phyloP scores from a whole-genome alignment of 2,113 vertebrate genomes.

The Heterochromis multidens region DNA sequence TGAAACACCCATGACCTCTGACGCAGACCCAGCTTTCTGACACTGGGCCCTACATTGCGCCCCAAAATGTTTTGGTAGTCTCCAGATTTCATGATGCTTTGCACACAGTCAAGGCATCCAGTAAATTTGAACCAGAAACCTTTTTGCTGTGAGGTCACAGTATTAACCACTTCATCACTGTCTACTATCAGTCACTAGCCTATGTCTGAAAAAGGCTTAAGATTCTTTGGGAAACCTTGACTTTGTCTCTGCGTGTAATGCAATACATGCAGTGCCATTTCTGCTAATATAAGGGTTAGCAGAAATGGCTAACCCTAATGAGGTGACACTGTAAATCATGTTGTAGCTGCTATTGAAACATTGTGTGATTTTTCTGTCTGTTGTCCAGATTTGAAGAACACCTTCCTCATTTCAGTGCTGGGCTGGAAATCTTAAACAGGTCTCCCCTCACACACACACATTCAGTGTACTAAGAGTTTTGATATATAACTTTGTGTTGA shows the following conservation, averaged over 20 bases:
- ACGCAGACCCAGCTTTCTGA: no score
- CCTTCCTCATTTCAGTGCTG: slow-evolving; percentile 51
- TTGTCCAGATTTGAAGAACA: slow-evolving; percentile 55
- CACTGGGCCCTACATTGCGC: no score
- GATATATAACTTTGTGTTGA: not conserved
- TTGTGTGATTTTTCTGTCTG: not conserved
- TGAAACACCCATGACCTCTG: no score
- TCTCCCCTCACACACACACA: slow-evolving; percentile 5
- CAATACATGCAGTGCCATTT: fast-evolving
- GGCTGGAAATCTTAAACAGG: slow-evolving; percentile 61
- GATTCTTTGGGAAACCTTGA: not conserved
- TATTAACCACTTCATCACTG: not conserved
- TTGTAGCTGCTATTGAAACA: not conserved
- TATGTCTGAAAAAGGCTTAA: fast-evolving
- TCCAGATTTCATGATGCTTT: no score
- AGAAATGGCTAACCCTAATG: not conserved
- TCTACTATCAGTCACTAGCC: not conserved
- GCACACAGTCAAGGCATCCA: not conserved
- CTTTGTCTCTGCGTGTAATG: not conserved
- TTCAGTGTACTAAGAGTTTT: not conserved
- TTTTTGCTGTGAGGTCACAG: not conserved
- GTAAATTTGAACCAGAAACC: fast-evolving
- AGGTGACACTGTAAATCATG: fast-evolving
- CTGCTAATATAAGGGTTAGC: not conserved
- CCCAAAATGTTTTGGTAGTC: no score